Evolutionary conservation across 2,113 vertebrate genomes (phyloP).

Genomic region (Phalacrocorax aristotelis): DNA sequence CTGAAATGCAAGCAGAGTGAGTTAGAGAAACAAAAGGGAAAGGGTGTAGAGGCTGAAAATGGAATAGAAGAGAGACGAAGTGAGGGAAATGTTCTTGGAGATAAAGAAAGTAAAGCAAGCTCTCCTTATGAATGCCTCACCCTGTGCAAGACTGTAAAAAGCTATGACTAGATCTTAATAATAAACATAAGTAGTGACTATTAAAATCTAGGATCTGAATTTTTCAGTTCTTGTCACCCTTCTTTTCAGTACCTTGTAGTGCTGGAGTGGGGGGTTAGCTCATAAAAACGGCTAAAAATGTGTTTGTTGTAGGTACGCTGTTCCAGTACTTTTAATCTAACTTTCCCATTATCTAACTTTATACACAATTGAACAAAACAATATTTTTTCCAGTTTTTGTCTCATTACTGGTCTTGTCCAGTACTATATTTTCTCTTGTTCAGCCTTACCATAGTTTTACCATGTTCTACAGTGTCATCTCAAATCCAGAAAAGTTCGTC

Average conservation of each 20-base stretch:
- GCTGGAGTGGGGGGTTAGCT: not conserved
- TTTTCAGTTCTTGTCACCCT: not conserved
- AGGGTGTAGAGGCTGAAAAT: not conserved
- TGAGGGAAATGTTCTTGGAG: not conserved
- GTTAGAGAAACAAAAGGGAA: not conserved
- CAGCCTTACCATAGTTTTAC: not conserved
- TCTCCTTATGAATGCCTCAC: not conserved
- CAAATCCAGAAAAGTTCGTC: not conserved
- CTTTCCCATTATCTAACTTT: not conserved
- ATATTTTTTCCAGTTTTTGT: not conserved
- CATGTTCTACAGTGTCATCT: not conserved
- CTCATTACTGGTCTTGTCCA: not conserved
- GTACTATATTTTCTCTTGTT: slow-evolving; percentile 10
- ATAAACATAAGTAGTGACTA: not conserved
- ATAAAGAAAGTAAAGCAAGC: not conserved
- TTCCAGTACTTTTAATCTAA: not conserved
- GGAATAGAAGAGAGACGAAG: not conserved
- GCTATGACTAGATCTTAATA: not conserved
- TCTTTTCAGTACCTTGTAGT: not conserved
- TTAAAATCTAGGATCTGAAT: not conserved
- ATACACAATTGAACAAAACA: slow-evolving; percentile 3
- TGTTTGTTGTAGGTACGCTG: not conserved
- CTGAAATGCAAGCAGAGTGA: not conserved
- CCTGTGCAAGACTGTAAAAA: not conserved
- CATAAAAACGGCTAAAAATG: not conserved